Evolutionary conservation across 2,113 vertebrate genomes (phyloP), one percentile per base, ranked within the genome.

Genomic region (Sinocyclocheilus rhinocerous): DNA sequence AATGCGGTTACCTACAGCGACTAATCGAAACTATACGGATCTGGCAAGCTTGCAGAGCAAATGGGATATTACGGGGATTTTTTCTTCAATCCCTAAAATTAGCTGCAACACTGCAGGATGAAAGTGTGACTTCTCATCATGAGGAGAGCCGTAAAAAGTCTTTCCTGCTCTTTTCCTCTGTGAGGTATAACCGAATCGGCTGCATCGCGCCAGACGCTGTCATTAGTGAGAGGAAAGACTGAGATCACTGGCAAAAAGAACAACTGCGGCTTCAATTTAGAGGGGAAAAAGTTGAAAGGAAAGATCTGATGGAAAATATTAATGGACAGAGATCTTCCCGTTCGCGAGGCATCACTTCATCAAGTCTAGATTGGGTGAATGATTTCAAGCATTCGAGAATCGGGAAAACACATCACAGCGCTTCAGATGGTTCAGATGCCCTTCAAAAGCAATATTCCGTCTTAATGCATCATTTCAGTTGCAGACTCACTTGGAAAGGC

Each of bases 221-320:
- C 82, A 77, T 69, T 87, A 39, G 29, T 9, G 5, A 76, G 77
- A 90, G 93, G 93, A 95, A 95, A 92, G 89, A 94, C 92, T 94
- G 94, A 95, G 93, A 92, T 94, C 93, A 94, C 90, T 55, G 91
- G 89, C 45, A 55, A 48, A 75, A 70, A 52, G 63, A 92, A 91
- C 57, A 90, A 92, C 91, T 92, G 92, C 55, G 88, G 91, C 90
- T 93, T 94, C 80, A 86, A 91, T 69, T 59, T 81, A 52, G 83
- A 45, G 11, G 83, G 82, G 63, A 83, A 85, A 85, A 87, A 77
- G 88, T 91, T 90, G 92, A 92, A 92, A 89, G 88, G 92, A 89
- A 87, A 84, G 87, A 85, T 87, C 88, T 83, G 88, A 93, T 93
- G 94, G 94, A 94, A 95, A 94, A 93, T 93, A 94, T 94, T 93